These are phyloP conservation scores for Corella eumyota DNA, from an alignment of 23 tunicate species.

Conservation along the genomic window DNA sequence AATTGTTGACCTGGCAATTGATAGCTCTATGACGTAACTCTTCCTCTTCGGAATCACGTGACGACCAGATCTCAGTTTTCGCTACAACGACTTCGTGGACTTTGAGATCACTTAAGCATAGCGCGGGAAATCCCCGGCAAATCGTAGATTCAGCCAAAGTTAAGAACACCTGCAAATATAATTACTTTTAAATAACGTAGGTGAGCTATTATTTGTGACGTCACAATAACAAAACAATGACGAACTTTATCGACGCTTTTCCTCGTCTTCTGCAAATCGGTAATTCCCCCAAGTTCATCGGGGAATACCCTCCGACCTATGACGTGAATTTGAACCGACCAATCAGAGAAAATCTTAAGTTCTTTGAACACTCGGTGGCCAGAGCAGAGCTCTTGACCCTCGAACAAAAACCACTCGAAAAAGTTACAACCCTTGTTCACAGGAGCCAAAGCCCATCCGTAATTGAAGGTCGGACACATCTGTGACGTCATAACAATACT, in stretches of 20 bases:
- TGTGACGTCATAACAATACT: no score
- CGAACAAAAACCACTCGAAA: conserved; percentile 68
- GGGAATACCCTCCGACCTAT: conserved; percentile 59
- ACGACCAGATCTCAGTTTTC: conserved; percentile 71
- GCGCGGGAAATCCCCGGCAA: conserved; percentile 79
- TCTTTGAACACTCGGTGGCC: conserved; percentile 67
- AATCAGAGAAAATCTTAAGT: conserved; percentile 55
- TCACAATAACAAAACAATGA: no score
- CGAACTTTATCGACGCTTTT: conserved; percentile 45
- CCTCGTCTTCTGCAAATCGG: conserved; percentile 35
- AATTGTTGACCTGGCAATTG: conserved; percentile 52
- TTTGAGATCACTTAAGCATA: conserved; percentile 35
- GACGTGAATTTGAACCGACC: conserved; percentile 63
- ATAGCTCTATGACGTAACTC: conserved; percentile 71
- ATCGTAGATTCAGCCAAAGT: conserved; percentile 37
- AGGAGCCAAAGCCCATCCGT: conserved; percentile 38
- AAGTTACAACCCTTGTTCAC: conserved; percentile 7
- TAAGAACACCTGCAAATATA: conserved; percentile 39
- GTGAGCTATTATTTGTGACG: neutral
- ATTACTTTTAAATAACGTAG: neutral
- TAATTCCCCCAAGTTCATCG: conserved; percentile 49
- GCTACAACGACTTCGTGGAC: conserved; percentile 65
- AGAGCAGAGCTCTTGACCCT: conserved; percentile 48
- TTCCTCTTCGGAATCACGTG: conserved; percentile 38
- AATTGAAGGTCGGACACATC: conserved; percentile 16